Evolutionary conservation across 2,888 invertebrate species (phyloP).

Genomic region (Stenodema calcarata): DNA sequence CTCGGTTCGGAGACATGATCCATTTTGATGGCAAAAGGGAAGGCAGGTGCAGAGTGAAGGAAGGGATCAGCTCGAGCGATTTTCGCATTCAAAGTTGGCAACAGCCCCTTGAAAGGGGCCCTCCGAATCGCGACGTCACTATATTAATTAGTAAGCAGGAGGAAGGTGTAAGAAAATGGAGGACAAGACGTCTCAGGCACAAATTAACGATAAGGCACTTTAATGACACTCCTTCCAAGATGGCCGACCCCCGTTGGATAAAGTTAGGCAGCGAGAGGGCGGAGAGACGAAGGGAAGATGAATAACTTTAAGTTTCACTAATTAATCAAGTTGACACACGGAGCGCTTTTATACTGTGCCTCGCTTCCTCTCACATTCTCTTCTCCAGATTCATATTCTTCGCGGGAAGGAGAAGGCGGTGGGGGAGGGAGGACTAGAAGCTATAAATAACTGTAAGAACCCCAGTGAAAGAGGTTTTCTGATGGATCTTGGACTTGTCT

Average conservation of each 20-base stretch:
- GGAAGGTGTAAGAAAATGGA: slow-evolving; percentile 49
- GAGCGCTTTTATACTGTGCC: slow-evolving; percentile 56
- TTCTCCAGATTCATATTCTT: slow-evolving; percentile 46
- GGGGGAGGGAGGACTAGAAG: slow-evolving; percentile 1
- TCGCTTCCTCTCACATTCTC: slow-evolving; percentile 26
- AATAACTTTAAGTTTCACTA: slow-evolving; percentile 59
- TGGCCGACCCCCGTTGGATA: slow-evolving; percentile 50
- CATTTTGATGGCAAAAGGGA: slow-evolving; percentile 17
- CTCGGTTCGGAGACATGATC: slow-evolving; percentile 33
- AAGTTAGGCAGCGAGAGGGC: slow-evolving; percentile 52
- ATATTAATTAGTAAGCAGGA: slow-evolving; percentile 54
- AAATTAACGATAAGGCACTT: slow-evolving; percentile 58
- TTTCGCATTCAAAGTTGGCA: slow-evolving; percentile 46
- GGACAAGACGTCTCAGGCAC: slow-evolving; percentile 51
- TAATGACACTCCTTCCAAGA: slow-evolving; percentile 56
- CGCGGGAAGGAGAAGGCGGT: neutral
- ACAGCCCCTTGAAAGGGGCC: neutral
- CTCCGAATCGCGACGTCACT: slow-evolving; percentile 49
- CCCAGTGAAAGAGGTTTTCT: slow-evolving; percentile 26
- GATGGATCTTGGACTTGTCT: slow-evolving; percentile 44
- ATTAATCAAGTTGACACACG: slow-evolving; percentile 59
- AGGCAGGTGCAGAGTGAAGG: neutral
- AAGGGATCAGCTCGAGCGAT: slow-evolving; percentile 32
- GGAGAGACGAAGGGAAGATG: slow-evolving; percentile 53
- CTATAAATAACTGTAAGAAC: slow-evolving; percentile 45